phyloP scores from a whole-genome alignment of 2,113 vertebrate species.

The Antechinus flavipes region DNA sequence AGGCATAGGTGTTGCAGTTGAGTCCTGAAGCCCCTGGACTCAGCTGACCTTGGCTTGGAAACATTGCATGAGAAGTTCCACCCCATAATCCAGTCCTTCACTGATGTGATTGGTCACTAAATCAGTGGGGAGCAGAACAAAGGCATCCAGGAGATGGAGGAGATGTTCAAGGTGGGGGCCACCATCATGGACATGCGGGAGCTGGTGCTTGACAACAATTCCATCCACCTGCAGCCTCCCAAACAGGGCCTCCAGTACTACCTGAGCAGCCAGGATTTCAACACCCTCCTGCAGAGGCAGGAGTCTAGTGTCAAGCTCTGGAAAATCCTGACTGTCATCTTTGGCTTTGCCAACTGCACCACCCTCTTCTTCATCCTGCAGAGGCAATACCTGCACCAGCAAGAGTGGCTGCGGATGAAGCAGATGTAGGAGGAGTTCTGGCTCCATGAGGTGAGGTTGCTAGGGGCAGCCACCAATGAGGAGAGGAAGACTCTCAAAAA shows the following conservation, averaged over 20 bases:
- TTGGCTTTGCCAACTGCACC: slow-evolving; percentile 86
- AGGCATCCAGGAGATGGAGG: slow-evolving; percentile 93
- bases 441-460: slow-evolving; percentile 85
- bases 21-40: slow-evolving; percentile 90
- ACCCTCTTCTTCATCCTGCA: slow-evolving; percentile 88
- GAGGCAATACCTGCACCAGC: slow-evolving; percentile 84
- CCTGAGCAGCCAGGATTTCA: slow-evolving; percentile 89
- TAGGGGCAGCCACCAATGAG: slow-evolving; percentile 70
- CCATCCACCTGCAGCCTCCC: slow-evolving; percentile 93
- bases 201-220: slow-evolving; percentile 91
- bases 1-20: slow-evolving; percentile 71
- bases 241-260: slow-evolving; percentile 93
- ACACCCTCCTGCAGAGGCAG: slow-evolving; percentile 88
- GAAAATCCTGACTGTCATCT: slow-evolving; percentile 87
- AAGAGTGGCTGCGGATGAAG: slow-evolving; percentile 81
- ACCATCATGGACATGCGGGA: slow-evolving; percentile 92
- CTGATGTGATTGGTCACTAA: slow-evolving; percentile 91
- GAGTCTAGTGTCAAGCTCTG: slow-evolving; percentile 85
- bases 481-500: slow-evolving; percentile 82
- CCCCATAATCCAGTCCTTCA: slow-evolving; percentile 91
- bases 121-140: slow-evolving; percentile 95
- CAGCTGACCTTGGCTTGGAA: slow-evolving; percentile 91
- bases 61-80: slow-evolving; percentile 95
- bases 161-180: slow-evolving; percentile 93
- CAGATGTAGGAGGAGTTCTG: slow-evolving; percentile 87